Percentiles rank a stretch among this genome's conserved stretches.
phyloP scores from a whole-genome alignment of 1,140 invertebrate species.

The Drosophila sulfurigaster region DNA sequence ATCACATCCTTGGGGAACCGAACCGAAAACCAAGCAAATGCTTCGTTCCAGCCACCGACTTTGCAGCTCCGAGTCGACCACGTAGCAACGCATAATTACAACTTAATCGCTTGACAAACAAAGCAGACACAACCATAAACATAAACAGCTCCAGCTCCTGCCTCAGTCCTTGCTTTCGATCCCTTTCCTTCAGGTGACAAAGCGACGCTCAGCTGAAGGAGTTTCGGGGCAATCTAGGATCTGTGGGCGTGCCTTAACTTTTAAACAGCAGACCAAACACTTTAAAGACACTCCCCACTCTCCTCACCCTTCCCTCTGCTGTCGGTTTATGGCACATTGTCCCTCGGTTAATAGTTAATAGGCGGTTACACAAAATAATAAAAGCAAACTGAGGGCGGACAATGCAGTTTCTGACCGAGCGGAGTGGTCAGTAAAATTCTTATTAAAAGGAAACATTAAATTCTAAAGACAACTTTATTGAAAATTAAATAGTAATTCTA shows the following conservation, averaged over 20 bases:
- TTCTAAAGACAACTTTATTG: no score
- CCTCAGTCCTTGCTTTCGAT: background rate
- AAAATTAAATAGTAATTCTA: no score
- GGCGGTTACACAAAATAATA: slow-evolving; percentile 35
- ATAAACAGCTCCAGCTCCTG: slow-evolving; percentile 49
- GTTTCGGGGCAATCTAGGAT: slow-evolving; percentile 18
- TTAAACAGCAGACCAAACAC: slow-evolving; percentile 67
- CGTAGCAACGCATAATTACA: slow-evolving; percentile 80
- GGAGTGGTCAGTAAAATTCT: no score
- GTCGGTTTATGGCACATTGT: slow-evolving; percentile 51
- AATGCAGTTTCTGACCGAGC: slow-evolving; percentile 9
- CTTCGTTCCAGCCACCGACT: slow-evolving; percentile 2
- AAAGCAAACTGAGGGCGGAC: slow-evolving; percentile 32
- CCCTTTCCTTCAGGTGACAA: slow-evolving; percentile 33
- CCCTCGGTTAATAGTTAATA: slow-evolving; percentile 73
- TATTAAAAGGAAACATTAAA: no score
- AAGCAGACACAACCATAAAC: slow-evolving; percentile 70
- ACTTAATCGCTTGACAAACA: slow-evolving; percentile 81
- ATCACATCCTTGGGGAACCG: slow-evolving; percentile 38
- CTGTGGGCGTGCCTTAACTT: slow-evolving; percentile 61
- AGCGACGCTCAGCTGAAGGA: background rate
- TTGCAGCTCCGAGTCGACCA: slow-evolving; percentile 45
- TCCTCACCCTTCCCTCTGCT: background rate
- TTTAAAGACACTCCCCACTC: slow-evolving; percentile 54
- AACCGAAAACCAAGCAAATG: background rate